Conservation (phyloP, 2,113 vertebrate genomes). For the Alethe diademata region DNA sequence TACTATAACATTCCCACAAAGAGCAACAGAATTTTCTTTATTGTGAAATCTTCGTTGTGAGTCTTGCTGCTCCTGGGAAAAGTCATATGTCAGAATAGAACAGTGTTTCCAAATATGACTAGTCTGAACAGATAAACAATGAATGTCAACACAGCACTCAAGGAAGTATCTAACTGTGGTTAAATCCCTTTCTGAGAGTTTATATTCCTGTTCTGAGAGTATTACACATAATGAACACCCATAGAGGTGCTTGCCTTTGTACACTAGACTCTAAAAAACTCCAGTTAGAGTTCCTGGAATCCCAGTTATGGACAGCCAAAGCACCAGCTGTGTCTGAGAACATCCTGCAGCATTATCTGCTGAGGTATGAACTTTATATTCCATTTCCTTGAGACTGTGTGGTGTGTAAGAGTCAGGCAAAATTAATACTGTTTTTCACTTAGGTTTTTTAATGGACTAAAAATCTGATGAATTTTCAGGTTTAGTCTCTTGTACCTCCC, state of each 20-base stretch:
- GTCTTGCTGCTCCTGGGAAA: constrained; percentile 64
- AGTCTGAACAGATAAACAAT: constrained; percentile 64
- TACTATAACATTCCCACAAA: constrained; percentile 56
- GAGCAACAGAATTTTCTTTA: constrained; percentile 54
- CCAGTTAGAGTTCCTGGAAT: background rate
- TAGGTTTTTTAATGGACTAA: background rate
- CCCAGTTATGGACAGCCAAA: background rate
- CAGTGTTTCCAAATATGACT: constrained; percentile 66
- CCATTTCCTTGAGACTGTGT: background rate
- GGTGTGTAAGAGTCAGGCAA: fast-evolving
- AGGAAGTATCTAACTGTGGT: constrained; percentile 15
- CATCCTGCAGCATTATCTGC: background rate
- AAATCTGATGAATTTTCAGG: background rate
- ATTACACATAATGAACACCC: background rate
- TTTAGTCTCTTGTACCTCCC: background rate
- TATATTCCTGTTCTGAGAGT: background rate
- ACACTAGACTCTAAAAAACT: background rate
- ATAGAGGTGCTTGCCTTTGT: background rate
- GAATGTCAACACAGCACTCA: constrained; percentile 56
- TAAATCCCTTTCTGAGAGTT: background rate
- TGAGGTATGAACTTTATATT: background rate
- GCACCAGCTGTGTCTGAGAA: background rate
- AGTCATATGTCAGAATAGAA: constrained; percentile 65
- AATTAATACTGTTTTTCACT: background rate
- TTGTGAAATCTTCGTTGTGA: constrained; percentile 62